Base-by-base conservation (phyloP, 2,113 vertebrate species). In the Proteles cristata region DNA sequence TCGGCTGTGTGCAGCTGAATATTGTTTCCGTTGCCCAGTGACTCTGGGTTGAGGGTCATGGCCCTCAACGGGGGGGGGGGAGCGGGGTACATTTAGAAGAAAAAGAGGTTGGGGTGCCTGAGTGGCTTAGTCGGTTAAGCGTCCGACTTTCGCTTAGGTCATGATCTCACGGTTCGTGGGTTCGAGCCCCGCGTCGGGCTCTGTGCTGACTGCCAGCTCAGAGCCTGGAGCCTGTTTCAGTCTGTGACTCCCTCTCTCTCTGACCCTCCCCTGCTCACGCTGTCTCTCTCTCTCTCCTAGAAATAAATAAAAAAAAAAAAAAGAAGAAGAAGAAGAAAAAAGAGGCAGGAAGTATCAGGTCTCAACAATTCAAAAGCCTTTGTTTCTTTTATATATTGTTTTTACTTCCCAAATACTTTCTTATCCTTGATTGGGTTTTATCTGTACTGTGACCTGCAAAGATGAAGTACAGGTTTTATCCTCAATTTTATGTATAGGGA, bases 1-100 rank as follows among this genome's bases (percentile, higher is more conserved):
- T 39, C 33, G 25, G 35, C 65, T 89, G 8, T 74, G 11, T 48
- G 65, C 17, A 53, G 11, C 63, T 61, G n/a, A 68, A 11, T 86
- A 12, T 55, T 87, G 88, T 50, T 74, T 93, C 65, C 14, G 87
- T 71, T 81, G 80, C 94, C 82, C 21, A 31, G 19, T 95, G 88
- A 82, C 8, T 43, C 25, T 89, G 65, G 50, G 21, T 28, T 89
- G n/a, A 85, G 35, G 68, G 43, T 61, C 61, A 26, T 26, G 58
- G 33, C 50, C 10, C n/a, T n/a, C n/a, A 73, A 55, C 25, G 7
- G 11, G 14, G 53, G 25, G 16, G 26, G 4, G 76, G 43, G 35
- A 15, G 28, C n/a, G 16, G 26, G 4, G 81, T 28, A 31, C 48
- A 26, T 48, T 84, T 91, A 81, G n/a, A 94, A 96, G 68, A 50